Evolutionary conservation across 2,113 vertebrate species (phyloP).

Genomic region (Potamarius usumacintae): DNA sequence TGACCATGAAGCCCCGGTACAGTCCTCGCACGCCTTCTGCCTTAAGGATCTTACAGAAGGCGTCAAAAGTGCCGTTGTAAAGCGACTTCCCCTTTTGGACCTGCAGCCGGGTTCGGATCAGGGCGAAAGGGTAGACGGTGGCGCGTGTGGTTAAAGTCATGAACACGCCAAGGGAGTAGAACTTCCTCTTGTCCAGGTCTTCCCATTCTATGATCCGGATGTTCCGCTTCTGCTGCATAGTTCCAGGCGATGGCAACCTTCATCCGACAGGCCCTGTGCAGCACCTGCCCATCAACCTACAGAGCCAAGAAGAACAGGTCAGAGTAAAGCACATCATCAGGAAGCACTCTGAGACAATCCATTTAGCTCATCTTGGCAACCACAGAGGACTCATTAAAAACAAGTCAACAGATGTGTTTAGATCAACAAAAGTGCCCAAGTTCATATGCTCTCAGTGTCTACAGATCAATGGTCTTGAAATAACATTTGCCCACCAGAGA

Average conservation of each 20-base stretch:
- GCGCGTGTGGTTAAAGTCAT: constrained; percentile 94
- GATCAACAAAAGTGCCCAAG: background rate
- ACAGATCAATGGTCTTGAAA: constrained; percentile 27
- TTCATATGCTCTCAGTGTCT: background rate
- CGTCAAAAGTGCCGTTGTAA: constrained; percentile 89
- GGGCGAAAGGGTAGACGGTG: constrained; percentile 90
- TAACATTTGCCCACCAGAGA: background rate
- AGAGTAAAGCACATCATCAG: background rate
- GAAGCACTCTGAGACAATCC: background rate
- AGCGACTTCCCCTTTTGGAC: constrained; percentile 91
- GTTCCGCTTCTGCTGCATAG: constrained; percentile 79
- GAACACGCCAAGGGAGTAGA: constrained; percentile 89
- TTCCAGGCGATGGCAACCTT: constrained; percentile 35
- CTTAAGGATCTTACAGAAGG: constrained; percentile 88
- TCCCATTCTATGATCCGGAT: constrained; percentile 98
- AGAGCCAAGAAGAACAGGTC: constrained; percentile 9
- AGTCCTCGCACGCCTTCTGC: constrained; percentile 82
- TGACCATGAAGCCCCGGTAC: constrained; percentile 93
- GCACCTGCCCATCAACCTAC: constrained; percentile 24
- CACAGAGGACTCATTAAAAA: background rate
- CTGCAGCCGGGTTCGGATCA: constrained; percentile 91
- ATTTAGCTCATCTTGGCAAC: background rate
- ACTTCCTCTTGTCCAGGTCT: constrained; percentile 95
- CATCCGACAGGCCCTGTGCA: constrained; percentile 41
- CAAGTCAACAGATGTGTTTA: background rate